Evolutionary conservation across 2,797 vertebrate genomes (phyloP).

Genomic region (Hephaestus fuliginosus): DNA sequence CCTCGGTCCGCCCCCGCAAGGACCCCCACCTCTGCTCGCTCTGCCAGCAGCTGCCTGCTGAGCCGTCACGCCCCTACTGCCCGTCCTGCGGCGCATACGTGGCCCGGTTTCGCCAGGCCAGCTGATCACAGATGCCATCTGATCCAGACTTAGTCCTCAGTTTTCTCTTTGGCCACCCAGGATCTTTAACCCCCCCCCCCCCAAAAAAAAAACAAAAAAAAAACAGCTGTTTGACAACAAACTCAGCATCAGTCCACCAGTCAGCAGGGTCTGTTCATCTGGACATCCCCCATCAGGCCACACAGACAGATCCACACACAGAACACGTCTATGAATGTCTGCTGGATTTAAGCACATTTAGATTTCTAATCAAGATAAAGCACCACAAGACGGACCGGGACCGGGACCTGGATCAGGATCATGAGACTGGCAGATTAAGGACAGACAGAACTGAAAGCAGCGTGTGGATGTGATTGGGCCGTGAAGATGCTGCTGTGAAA

Average conservation of each 20-base stretch:
- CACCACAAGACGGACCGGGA: background rate
- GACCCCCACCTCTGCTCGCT: slow-evolving; percentile 72
- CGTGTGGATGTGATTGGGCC: too few relatives aligned
- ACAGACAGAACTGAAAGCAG: too few relatives aligned
- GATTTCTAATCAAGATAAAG: background rate
- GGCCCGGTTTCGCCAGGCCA: slow-evolving; percentile 65
- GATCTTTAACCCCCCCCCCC: background rate
- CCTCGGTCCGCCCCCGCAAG: slow-evolving; percentile 15
- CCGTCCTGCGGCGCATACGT: slow-evolving; percentile 69
- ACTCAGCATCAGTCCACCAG: too few relatives aligned
- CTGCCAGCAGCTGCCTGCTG: slow-evolving; percentile 76
- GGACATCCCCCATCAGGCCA: too few relatives aligned
- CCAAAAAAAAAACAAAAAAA: too few relatives aligned
- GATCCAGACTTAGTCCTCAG: too few relatives aligned
- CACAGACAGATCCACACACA: too few relatives aligned
- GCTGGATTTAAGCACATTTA: slow-evolving; percentile 29
- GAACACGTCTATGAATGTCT: background rate
- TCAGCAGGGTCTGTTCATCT: too few relatives aligned
- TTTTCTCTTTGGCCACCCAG: background rate
- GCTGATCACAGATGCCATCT: slow-evolving; percentile 52
- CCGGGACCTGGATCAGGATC: too few relatives aligned
- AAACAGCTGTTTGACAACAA: too few relatives aligned
- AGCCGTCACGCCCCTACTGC: slow-evolving; percentile 69
- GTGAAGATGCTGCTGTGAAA: too few relatives aligned
- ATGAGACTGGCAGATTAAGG: too few relatives aligned